Percentiles rank a stretch among this genome's conserved stretches.
phyloP scores from a whole-genome alignment of 2,797 vertebrate species.

The Triplophysa bombifrons region DNA sequence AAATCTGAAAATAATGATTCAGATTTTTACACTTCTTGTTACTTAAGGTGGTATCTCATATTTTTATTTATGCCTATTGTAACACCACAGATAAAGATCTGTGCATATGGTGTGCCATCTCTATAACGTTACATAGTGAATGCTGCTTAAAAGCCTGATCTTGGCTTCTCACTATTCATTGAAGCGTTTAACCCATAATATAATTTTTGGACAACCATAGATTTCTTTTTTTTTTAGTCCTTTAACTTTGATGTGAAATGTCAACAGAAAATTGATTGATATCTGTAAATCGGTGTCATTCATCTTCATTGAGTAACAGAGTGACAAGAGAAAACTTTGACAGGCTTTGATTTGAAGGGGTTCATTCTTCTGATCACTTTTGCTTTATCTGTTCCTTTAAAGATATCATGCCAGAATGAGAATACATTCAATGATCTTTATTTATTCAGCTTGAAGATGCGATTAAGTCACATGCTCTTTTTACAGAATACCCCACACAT shows the following conservation, averaged over 20 bases:
- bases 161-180: not conserved
- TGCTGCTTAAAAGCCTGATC: not conserved
- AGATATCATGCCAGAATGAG: not conserved
- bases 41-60: not conserved
- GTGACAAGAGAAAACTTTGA: not conserved
- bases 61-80: not conserved
- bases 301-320: not conserved
- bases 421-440: not conserved
- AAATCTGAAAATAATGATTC: not conserved
- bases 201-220: too few species aligned
- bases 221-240: not conserved
- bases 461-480: not conserved
- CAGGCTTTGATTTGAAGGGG: slow-evolving; percentile 3
- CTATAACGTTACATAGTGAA: not conserved
- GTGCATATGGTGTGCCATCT: not conserved
- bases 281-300: not conserved
- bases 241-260: not conserved
- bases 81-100: not conserved
- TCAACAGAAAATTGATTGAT: not conserved
- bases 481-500: not conserved
- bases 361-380: not conserved
- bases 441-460: not conserved
- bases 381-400: not conserved
- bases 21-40: too few species aligned
- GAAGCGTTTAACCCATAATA: too few species aligned